These are phyloP conservation scores for Drosophila yooni DNA, from an alignment of 2,888 invertebrate genomes.

Conservation along the genomic window DNA sequence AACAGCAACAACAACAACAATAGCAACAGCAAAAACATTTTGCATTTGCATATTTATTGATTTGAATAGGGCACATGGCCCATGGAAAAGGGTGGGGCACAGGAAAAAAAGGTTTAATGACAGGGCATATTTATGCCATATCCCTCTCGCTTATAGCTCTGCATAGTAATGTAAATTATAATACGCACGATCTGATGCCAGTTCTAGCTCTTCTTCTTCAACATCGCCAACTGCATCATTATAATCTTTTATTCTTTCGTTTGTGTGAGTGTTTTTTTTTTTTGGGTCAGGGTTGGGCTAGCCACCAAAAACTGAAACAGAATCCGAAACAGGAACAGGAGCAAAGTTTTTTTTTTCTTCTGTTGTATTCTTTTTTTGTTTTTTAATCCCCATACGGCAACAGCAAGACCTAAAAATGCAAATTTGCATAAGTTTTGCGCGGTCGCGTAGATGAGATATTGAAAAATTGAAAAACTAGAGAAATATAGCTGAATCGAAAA, in stretches of 20 bases:
- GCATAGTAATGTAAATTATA: slow-evolving; percentile 63
- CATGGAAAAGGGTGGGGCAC: slow-evolving; percentile 11
- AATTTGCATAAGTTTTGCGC: slow-evolving; percentile 75
- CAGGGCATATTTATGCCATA: slow-evolving; percentile 48
- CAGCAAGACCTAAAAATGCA: slow-evolving; percentile 53
- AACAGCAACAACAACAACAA: slow-evolving; percentile 35
- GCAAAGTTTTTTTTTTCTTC: slow-evolving; percentile 11
- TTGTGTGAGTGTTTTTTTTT: slow-evolving; percentile 9
- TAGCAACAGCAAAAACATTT: slow-evolving; percentile 36
- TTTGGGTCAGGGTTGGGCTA: slow-evolving; percentile 57
- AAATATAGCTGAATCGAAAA: slow-evolving; percentile 11
- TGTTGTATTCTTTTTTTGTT: slow-evolving; percentile 13
- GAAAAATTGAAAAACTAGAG: slow-evolving; percentile 27
- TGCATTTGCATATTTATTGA: slow-evolving; percentile 79
- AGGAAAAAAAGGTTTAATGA: slow-evolving; percentile 64
- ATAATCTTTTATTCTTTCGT: slow-evolving; percentile 65
- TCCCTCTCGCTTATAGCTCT: slow-evolving; percentile 7
- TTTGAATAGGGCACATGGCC: slow-evolving; percentile 48
- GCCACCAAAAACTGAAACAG: slow-evolving; percentile 30
- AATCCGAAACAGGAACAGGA: slow-evolving; percentile 38
- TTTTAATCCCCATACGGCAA: slow-evolving; percentile 59
- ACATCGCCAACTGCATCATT: slow-evolving; percentile 52
- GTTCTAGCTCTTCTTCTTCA: slow-evolving; percentile 34
- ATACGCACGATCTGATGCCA: slow-evolving; percentile 51
- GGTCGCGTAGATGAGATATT: slow-evolving; percentile 34